These are phyloP conservation scores for Psittacula cyanocephala DNA, from an alignment of 2,113 vertebrate genomes.

Conservation along the genomic window DNA sequence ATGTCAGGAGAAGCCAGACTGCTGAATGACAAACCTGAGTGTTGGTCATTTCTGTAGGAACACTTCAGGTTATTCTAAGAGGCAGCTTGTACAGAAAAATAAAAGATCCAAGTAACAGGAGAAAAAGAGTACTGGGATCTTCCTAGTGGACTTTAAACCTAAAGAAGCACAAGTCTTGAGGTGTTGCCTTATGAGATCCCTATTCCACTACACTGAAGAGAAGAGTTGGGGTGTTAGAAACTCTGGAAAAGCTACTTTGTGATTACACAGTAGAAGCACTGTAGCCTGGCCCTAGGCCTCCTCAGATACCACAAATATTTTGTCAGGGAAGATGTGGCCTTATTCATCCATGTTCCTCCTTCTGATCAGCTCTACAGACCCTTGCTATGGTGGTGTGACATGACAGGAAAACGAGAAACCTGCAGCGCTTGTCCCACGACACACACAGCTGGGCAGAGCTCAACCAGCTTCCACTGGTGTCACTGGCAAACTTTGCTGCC, in stretches of 20 bases:
- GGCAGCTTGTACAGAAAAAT: not conserved
- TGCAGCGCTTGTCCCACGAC: not conserved
- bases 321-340: not conserved
- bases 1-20: not conserved
- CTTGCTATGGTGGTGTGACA: not conserved
- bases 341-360: not conserved
- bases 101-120: not conserved
- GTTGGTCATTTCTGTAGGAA: not conserved
- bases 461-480: not conserved
- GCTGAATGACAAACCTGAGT: not conserved
- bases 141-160: not conserved
- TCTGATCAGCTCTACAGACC: not conserved
- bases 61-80: not conserved
- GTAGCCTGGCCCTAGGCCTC: not conserved
- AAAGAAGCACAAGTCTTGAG: not conserved
- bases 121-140: not conserved
- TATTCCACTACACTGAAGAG: not conserved
- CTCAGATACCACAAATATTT: not conserved
- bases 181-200: not conserved
- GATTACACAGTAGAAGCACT: not conserved
- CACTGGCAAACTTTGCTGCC: not conserved
- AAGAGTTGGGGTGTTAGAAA: not conserved
- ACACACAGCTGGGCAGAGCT: not conserved
- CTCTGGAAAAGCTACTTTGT: not conserved
- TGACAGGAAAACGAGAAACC: not conserved